A percentile compares a stretch with the other conserved stretches of the same genome.
Evolutionary conservation across 2,888 invertebrate species (phyloP).

Genomic region (Apotomis turbidana): DNA sequence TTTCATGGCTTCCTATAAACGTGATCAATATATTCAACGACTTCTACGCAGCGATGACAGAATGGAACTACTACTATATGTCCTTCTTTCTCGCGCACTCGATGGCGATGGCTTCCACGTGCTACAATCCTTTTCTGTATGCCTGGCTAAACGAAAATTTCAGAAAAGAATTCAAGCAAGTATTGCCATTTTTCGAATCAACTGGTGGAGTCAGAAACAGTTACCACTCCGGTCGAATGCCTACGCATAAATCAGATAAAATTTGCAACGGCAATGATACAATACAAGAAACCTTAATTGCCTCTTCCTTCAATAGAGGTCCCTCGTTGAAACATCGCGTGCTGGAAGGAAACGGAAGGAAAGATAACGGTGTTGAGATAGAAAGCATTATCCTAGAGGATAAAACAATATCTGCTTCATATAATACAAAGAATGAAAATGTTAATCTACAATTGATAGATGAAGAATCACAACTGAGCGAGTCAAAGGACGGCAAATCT

Average conservation of each 20-base stretch:
- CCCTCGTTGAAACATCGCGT: constrained; percentile 72
- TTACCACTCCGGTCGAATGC: constrained; percentile 76
- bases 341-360: constrained; percentile 68
- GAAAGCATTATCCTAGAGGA: constrained; percentile 83
- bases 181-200: constrained; percentile 86
- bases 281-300: constrained; percentile 86
- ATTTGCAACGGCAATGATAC: constrained; percentile 91
- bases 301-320: constrained; percentile 82
- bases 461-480: constrained; percentile 72
- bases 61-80: constrained; percentile 92
- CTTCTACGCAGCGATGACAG: constrained; percentile 85
- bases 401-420: constrained; percentile 67
- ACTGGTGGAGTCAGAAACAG: constrained; percentile 78
- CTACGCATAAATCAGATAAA: constrained; percentile 85
- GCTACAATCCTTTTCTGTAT: constrained; percentile 98
- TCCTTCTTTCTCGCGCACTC: constrained; percentile 96
- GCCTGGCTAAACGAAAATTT: constrained; percentile 99
- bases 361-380: constrained; percentile 82
- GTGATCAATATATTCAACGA: constrained; percentile 90
- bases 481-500: constrained; percentile 61
- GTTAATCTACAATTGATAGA: constrained; percentile 73
- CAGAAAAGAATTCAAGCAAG: constrained; percentile 95
- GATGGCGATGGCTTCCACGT: constrained; percentile 97
- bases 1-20: constrained; percentile 94
- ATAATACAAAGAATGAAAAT: constrained; percentile 69